phyloP scores from a whole-genome alignment of 2,797 vertebrate species.

The Sebastolobus altivelis region DNA sequence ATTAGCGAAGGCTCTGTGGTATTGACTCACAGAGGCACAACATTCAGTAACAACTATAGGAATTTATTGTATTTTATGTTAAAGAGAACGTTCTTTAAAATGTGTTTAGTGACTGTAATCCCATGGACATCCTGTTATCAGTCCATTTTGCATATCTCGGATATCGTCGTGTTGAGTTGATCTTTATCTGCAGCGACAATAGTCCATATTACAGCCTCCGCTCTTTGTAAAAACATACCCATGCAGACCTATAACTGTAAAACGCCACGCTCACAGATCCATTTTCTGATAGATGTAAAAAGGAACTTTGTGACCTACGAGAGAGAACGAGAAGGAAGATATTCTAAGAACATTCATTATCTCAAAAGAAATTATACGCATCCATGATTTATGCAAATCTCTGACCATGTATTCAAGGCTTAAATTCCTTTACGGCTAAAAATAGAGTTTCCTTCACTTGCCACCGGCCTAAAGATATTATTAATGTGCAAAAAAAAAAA shows the following conservation, averaged over 20 bases:
- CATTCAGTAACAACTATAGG: neutral
- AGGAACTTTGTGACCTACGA: slow-evolving; percentile 62
- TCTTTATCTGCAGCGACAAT: slow-evolving; percentile 45
- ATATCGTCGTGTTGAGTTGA: slow-evolving; percentile 36
- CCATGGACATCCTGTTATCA: slow-evolving; percentile 35
- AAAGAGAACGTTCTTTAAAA: slow-evolving; percentile 6
- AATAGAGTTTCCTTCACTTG: slow-evolving; percentile 71
- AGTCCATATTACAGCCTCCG: slow-evolving; percentile 26
- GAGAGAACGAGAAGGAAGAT: slow-evolving; percentile 52
- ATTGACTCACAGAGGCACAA: slow-evolving; percentile 10
- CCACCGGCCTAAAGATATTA: slow-evolving; percentile 77
- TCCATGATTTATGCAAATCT: slow-evolving; percentile 85
- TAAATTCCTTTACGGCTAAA: slow-evolving; percentile 79
- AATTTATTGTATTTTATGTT: slow-evolving; percentile 12
- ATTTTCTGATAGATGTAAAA: slow-evolving; percentile 77
- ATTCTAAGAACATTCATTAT: slow-evolving; percentile 82
- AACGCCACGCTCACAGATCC: slow-evolving; percentile 65
- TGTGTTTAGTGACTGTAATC: slow-evolving; percentile 46
- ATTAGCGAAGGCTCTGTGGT: slow-evolving; percentile 16
- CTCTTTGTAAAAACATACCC: slow-evolving; percentile 20
- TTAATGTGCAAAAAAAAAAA: slow-evolving; percentile 61
- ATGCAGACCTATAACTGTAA: slow-evolving; percentile 41
- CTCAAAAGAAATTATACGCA: slow-evolving; percentile 74
- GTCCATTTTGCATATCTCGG: slow-evolving; percentile 38
- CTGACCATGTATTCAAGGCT: slow-evolving; percentile 77